These are phyloP conservation scores for Fregetta grallaria DNA, from an alignment of 2,113 vertebrate species.

Conservation along the genomic window DNA sequence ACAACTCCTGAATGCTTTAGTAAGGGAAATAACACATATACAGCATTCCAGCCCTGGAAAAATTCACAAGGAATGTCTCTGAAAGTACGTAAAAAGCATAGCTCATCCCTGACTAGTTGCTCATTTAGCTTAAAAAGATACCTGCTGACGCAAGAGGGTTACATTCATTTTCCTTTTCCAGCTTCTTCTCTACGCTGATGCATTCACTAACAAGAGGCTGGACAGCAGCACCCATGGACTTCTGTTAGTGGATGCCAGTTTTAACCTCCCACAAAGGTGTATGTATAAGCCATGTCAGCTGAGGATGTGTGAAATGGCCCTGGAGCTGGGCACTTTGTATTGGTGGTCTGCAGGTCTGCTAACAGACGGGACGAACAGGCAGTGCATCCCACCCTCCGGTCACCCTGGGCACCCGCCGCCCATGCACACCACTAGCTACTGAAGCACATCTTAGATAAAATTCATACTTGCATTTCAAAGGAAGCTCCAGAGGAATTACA, in stretches of 20 bases:
- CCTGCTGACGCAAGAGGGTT: neutral
- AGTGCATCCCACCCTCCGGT: rapidly evolving
- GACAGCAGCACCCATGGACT: neutral
- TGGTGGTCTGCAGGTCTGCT: neutral
- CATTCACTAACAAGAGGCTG: neutral
- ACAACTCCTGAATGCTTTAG: neutral
- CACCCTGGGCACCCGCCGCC: rapidly evolving
- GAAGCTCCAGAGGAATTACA: neutral
- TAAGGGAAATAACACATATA: neutral
- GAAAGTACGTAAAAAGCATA: neutral
- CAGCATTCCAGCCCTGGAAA: neutral
- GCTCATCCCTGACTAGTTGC: neutral
- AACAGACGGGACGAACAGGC: rapidly evolving
- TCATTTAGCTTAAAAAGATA: neutral
- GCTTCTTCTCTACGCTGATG: neutral
- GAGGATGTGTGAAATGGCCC: neutral
- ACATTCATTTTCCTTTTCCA: neutral
- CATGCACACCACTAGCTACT: neutral
- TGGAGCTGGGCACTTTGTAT: neutral
- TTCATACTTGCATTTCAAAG: neutral
- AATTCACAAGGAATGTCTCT: neutral
- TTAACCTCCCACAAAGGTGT: neutral
- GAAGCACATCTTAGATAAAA: neutral
- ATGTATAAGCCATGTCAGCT: neutral
- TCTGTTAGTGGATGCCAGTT: neutral